phyloP scores from a whole-genome alignment of 2,797 vertebrate species.

The Channallabes apus region DNA sequence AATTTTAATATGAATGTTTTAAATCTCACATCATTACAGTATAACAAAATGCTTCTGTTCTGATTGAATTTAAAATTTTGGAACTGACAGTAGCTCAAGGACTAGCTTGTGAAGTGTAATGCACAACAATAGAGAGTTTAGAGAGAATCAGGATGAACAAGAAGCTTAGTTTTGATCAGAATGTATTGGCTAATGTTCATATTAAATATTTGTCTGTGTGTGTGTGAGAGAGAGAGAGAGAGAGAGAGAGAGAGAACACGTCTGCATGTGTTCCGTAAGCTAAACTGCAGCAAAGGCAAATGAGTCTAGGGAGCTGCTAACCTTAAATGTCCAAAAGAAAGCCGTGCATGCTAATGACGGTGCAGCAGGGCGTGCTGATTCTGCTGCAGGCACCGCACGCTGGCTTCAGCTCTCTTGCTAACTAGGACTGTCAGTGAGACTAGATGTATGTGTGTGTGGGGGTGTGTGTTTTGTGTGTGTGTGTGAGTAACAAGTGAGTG shows the following conservation, averaged over 20 bases:
- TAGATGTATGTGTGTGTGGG: constrained; percentile 36
- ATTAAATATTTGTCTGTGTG: not conserved
- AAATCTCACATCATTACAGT: not conserved
- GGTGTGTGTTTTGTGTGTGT: constrained; percentile 17
- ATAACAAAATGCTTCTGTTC: not conserved
- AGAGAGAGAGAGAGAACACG: not conserved
- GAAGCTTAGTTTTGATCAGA: not conserved
- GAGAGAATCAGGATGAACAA: not conserved
- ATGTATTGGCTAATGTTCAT: not conserved
- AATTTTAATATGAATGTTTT: not conserved
- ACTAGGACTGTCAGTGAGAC: constrained; percentile 49
- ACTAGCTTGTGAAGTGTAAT: not conserved
- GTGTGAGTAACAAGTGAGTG: constrained; percentile 44
- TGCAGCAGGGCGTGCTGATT: constrained; percentile 26
- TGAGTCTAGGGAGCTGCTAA: constrained; percentile 67
- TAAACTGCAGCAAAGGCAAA: constrained; percentile 38
- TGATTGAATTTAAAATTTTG: not conserved
- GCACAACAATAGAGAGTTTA: not conserved
- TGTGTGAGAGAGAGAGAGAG: not conserved
- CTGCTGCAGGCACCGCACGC: constrained; percentile 25
- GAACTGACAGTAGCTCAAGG: constrained; percentile 8
- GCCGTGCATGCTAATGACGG: constrained; percentile 72
- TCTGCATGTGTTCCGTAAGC: constrained; percentile 27
- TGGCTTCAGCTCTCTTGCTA: constrained; percentile 36
- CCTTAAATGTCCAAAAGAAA: constrained; percentile 68